Percentiles rank a stretch among this genome's conserved stretches.
Conservation (phyloP, 2,797 vertebrate genomes). For the Agapornis canus region DNA sequence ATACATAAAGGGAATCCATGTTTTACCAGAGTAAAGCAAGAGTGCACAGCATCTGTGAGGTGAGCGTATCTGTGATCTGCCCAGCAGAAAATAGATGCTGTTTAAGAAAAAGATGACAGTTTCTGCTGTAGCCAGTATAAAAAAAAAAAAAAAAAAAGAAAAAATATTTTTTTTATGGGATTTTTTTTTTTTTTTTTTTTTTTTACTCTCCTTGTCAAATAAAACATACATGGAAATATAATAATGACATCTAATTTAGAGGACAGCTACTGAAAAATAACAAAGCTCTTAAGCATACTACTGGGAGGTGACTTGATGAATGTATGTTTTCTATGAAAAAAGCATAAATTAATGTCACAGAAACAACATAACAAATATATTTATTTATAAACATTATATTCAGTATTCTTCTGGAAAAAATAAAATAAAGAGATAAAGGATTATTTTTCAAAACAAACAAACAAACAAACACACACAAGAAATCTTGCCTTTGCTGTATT, state of each 20-base stretch:
- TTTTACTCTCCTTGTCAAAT: not conserved
- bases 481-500: not conserved
- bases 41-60: not conserved
- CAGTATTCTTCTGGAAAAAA: not conserved
- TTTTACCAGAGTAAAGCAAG: not conserved
- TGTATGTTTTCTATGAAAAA: not conserved
- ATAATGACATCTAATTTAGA: not conserved
- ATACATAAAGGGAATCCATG: not conserved
- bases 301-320: not conserved
- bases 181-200: no score
- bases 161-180: no score
- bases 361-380: not conserved
- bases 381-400: not conserved
- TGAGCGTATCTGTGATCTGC: not conserved
- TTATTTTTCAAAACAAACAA: no score
- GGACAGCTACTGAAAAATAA: not conserved
- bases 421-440: accelerated
- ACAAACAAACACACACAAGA: not conserved
- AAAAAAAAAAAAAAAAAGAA: no score
- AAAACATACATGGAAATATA: not conserved
- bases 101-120: not conserved
- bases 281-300: not conserved
- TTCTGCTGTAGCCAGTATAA: not conserved
- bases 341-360: not conserved
- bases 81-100: not conserved